Conservation (phyloP, 2,113 vertebrate genomes). For the Phainopepla nitens region DNA sequence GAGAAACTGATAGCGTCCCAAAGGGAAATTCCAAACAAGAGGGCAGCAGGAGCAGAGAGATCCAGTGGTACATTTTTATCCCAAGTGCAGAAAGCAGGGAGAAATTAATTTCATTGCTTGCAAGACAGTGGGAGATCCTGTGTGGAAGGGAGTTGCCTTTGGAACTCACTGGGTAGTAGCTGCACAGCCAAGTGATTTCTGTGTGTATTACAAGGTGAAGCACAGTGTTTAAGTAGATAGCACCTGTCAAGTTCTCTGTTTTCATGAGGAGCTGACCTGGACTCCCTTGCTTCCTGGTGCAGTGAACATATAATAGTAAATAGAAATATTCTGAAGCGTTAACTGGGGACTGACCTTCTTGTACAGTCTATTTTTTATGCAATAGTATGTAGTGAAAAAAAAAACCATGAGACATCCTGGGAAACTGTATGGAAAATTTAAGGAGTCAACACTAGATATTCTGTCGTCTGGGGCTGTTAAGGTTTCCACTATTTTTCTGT, state of each 20-base stretch:
- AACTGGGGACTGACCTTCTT: slow-evolving; percentile 25
- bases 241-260: neutral
- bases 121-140: slow-evolving; percentile 92
- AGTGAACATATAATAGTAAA: neutral
- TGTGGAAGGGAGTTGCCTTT: slow-evolving; percentile 93
- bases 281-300: neutral
- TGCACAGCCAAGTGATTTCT: neutral
- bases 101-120: slow-evolving; percentile 89
- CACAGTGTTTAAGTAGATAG: slow-evolving; percentile 18
- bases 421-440: slow-evolving; percentile 70
- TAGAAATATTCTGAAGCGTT: neutral
- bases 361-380: slow-evolving; percentile 60
- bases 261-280: neutral
- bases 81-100: slow-evolving; percentile 92
- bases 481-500: slow-evolving; percentile 58
- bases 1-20: slow-evolving; percentile 51
- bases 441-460: slow-evolving; percentile 65
- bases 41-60: slow-evolving; percentile 73
- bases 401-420: slow-evolving; percentile 63
- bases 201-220: neutral
- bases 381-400: slow-evolving; percentile 40
- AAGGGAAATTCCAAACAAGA: slow-evolving; percentile 12
- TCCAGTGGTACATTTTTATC: slow-evolving; percentile 95
- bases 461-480: slow-evolving; percentile 49
- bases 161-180: slow-evolving; percentile 84